These are phyloP conservation scores for Branchinecta lindahli DNA, from an alignment of 1,140 invertebrate genomes.

Conservation along the genomic window DNA sequence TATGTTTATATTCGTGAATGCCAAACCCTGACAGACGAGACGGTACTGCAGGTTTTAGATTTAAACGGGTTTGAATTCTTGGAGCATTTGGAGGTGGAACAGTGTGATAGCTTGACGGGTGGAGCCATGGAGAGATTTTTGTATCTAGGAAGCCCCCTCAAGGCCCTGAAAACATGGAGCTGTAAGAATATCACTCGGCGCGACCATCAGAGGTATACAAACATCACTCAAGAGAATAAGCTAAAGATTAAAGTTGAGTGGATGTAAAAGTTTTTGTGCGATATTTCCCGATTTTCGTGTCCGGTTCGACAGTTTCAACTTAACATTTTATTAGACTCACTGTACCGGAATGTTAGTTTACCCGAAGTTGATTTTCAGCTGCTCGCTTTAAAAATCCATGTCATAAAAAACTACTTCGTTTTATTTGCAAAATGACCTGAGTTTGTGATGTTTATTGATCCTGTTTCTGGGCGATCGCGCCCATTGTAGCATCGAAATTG, in stretches of 20 bases:
- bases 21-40: slow-evolving; percentile 14
- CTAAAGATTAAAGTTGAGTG: slow-evolving; percentile 19
- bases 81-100: slow-evolving; percentile 20
- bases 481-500: no score
- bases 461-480: no score
- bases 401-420: no score
- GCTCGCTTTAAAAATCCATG: no score
- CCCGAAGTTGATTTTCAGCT: no score
- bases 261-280: slow-evolving; percentile 14
- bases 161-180: slow-evolving; percentile 19
- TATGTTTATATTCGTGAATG: slow-evolving; percentile 18
- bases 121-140: slow-evolving; percentile 13
- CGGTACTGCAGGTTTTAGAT: slow-evolving; percentile 1
- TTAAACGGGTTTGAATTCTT: slow-evolving; percentile 11
- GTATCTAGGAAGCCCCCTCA: slow-evolving; percentile 10
- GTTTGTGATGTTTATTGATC: no score
- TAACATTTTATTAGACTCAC: no score
- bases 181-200: slow-evolving; percentile 13
- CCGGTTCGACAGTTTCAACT: no score
- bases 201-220: slow-evolving; percentile 16
- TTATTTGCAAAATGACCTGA: no score
- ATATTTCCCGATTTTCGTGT: background rate
- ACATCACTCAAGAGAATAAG: slow-evolving; percentile 11
- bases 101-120: slow-evolving; percentile 15
- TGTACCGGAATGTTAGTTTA: no score